phyloP scores from a whole-genome alignment of 2,113 vertebrate genomes.

The Oncorhynchus mykiss region DNA sequence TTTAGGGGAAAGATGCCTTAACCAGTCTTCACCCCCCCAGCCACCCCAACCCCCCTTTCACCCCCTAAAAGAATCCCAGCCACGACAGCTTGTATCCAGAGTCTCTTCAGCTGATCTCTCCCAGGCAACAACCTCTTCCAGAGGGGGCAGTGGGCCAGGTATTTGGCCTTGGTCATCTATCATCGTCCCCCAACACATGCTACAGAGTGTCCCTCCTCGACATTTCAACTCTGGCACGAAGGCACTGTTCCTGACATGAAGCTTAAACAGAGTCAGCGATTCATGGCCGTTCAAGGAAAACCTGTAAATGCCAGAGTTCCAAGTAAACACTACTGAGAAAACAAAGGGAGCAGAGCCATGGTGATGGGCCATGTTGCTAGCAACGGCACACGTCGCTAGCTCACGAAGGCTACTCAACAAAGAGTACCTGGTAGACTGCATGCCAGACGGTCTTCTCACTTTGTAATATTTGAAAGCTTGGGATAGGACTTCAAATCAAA shows the following conservation, averaged over 20 bases:
- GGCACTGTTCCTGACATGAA: not conserved
- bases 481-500: not conserved
- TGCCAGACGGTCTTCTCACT: too few relatives aligned
- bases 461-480: too few relatives aligned
- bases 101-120: conserved; percentile 1
- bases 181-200: conserved; percentile 5
- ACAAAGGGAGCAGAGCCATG: not conserved
- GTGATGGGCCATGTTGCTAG: not conserved
- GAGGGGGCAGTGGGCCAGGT: not conserved
- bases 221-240: conserved; percentile 4
- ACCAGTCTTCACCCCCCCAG: not conserved
- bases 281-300: not conserved
- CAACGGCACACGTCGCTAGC: not conserved
- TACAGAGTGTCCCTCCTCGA: not conserved
- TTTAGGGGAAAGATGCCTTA: conserved; percentile 27
- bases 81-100: not conserved
- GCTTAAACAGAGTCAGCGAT: not conserved
- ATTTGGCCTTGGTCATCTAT: not conserved
- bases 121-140: conserved; percentile 2
- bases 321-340: not conserved
- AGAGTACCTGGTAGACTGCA: too few relatives aligned
- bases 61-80: conserved; percentile 17
- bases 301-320: not conserved
- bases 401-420: too few relatives aligned
- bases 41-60: not conserved